Conservation (phyloP, 2,113 vertebrate genomes). For the Delphinapterus leucas region DNA sequence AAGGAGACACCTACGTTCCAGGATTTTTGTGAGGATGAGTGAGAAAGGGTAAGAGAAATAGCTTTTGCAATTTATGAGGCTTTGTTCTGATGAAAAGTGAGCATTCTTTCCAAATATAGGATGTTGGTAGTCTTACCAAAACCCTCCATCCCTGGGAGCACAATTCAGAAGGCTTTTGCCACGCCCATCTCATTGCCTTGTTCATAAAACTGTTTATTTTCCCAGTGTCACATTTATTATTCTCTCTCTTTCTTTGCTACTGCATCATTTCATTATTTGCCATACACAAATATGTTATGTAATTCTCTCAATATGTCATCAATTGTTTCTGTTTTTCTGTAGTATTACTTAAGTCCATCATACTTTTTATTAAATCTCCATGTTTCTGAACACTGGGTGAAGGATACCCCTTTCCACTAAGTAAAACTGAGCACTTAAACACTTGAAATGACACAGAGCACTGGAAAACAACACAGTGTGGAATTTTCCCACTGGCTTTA, state of each 20-base stretch:
- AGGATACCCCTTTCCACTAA: conserved; percentile 19
- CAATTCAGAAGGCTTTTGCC: neutral
- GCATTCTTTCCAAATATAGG: neutral
- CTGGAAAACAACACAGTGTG: neutral
- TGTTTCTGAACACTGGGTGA: neutral
- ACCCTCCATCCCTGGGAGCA: neutral
- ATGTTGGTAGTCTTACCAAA: neutral
- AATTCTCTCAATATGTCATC: conserved; percentile 53
- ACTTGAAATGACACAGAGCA: neutral
- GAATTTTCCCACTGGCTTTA: conserved; percentile 40
- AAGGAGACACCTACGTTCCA: neutral
- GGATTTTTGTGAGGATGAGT: neutral
- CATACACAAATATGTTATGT: conserved; percentile 42
- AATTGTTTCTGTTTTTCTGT: conserved; percentile 51
- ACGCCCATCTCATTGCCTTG: neutral
- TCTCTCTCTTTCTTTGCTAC: neutral
- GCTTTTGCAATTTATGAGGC: neutral
- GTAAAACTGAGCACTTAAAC: neutral
- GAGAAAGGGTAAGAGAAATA: neutral
- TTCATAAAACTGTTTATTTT: conserved; percentile 36
- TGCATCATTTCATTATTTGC: conserved; percentile 55
- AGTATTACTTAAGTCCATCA: conserved; percentile 60
- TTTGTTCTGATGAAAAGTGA: neutral
- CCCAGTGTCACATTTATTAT: neutral
- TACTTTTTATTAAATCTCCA: conserved; percentile 64